Evolutionary conservation across 2,113 vertebrate species (phyloP), one percentile per base, ranked within the genome.

Genomic region (Microtus pennsylvanicus): DNA sequence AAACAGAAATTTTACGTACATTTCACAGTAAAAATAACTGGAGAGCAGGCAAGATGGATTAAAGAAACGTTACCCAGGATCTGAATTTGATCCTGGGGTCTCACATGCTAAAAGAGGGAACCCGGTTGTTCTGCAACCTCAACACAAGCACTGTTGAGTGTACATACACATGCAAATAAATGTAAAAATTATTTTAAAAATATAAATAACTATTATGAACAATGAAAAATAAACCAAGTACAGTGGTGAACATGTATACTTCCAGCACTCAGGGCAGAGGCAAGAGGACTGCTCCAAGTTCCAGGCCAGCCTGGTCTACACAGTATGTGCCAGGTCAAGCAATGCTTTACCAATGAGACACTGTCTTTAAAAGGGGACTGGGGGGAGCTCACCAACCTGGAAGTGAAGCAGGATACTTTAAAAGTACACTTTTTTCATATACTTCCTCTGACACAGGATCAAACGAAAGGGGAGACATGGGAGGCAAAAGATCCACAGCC

Each of bases 401-500:
- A 96, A 99, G 72, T 89, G 97, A 98, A 50, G 97, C 97, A 85
- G 98, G 98, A 55, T 97, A 98, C 1, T 98, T 97, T 63, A 28
- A 98, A 87, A 99, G 98, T 72, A 98, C 0, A 9, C 92, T 97
- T 42, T 78, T 92, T 77, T 96, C 97, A 91, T 98, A 98, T 45
- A 45, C 96, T 70, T 98, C 97, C 42, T 99, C 99, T 67, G 98
- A 95, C 0, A 97, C 98, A 61, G 98, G 98, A 90, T 98, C 96
- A 97, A 98, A 99, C 2, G 98, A 99, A 58, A 98, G 93, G 2
- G 97, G 97, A 82, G 98, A 97, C 98, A 97, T 98, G 87, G 98
- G 96, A 26, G 98, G 98, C 47, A 99, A 98, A 81, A 99, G 98
- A 95, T 96, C 96, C 91, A 99, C 96, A 86, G 96, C 98, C 99